Conservation (phyloP, 1,140 invertebrate species). For the Elymnias hypermnestra region DNA sequence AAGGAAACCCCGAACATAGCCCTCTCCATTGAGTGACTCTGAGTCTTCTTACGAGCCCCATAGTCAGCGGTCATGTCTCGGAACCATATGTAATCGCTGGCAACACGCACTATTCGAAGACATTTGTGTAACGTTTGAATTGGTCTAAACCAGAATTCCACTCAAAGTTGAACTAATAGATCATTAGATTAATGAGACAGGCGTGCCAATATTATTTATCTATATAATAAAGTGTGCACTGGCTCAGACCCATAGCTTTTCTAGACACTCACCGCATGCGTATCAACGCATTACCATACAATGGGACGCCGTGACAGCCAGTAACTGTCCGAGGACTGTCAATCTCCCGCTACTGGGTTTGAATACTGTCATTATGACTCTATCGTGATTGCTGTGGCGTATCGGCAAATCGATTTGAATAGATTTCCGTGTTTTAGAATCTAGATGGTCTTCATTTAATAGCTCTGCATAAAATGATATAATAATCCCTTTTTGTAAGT, state of each 20-base stretch:
- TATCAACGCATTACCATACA: slow-evolving; percentile 14
- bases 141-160: too few species aligned
- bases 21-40: too few species aligned
- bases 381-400: slow-evolving; percentile 5
- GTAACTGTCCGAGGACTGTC: slow-evolving; percentile 11
- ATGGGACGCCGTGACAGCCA: slow-evolving; percentile 5
- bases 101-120: too few species aligned
- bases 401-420: slow-evolving; percentile 7
- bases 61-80: too few species aligned
- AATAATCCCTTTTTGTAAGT: too few species aligned
- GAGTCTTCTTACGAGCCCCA: too few species aligned
- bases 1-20: too few species aligned
- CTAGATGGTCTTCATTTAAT: background rate
- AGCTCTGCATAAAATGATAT: background rate
- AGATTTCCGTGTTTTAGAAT: background rate
- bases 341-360: slow-evolving; percentile 16
- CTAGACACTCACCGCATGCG: slow-evolving; percentile 13
- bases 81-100: too few species aligned
- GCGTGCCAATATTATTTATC: too few species aligned
- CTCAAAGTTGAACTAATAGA: too few species aligned
- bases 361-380: slow-evolving; percentile 12
- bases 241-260: background rate
- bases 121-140: background rate
- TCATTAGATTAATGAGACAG: too few species aligned
- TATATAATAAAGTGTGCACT: background rate